Percentiles rank a stretch among this genome's conserved stretches.
Evolutionary conservation across 2,888 invertebrate genomes (phyloP).

Genomic region (Elegia similella): DNA sequence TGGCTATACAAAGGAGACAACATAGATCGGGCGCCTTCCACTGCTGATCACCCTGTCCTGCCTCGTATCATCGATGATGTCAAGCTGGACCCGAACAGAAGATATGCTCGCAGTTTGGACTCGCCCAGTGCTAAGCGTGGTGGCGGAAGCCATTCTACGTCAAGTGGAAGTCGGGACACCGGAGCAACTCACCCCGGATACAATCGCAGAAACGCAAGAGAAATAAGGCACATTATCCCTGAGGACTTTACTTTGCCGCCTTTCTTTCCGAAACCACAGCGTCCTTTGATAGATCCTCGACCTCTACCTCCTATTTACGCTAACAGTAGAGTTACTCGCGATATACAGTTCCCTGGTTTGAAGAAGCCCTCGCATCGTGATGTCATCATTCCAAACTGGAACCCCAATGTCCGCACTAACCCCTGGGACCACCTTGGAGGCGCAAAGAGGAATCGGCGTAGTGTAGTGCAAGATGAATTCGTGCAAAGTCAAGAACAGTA

Average conservation of each 20-base stretch:
- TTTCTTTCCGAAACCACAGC: not conserved
- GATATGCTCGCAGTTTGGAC: slow-evolving; percentile 40
- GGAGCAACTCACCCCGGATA: slow-evolving; percentile 27
- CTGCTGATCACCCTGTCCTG: slow-evolving; percentile 35
- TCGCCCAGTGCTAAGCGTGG: slow-evolving; percentile 41
- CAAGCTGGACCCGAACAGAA: slow-evolving; percentile 11
- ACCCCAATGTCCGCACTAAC: slow-evolving; percentile 40
- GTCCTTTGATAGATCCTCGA: slow-evolving; percentile 12
- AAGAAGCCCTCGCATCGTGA: slow-evolving; percentile 40
- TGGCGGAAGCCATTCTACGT: slow-evolving; percentile 36
- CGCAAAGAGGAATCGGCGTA: slow-evolving; percentile 21
- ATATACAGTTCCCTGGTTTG: slow-evolving; percentile 31
- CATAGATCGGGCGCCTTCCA: slow-evolving; percentile 32
- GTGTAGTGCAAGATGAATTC: not conserved
- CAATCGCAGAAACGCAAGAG: slow-evolving; percentile 25
- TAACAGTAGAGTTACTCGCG: slow-evolving; percentile 26
- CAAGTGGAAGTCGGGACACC: slow-evolving; percentile 32
- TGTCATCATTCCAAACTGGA: slow-evolving; percentile 48
- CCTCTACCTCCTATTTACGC: slow-evolving; percentile 11
- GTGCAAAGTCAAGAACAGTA: not conserved
- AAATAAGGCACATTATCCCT: slow-evolving; percentile 8
- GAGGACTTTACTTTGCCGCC: slow-evolving; percentile 6
- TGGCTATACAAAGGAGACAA: slow-evolving; percentile 34
- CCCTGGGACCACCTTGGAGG: slow-evolving; percentile 43
- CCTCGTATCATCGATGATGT: slow-evolving; percentile 37